Conservation (phyloP, 1,140 invertebrate species). For the Leptinotarsa texana region DNA sequence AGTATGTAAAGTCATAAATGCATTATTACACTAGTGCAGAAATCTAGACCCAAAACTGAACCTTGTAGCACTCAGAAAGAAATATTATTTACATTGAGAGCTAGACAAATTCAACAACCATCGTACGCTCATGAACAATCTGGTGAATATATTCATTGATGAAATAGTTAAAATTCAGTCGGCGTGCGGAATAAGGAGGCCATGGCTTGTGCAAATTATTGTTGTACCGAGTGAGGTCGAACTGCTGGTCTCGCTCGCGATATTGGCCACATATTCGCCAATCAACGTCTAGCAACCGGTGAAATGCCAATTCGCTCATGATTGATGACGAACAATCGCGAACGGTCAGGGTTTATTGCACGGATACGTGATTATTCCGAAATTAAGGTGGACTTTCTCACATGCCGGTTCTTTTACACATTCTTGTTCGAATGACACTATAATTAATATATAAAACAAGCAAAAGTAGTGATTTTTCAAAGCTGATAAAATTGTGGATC, state of each 20-base stretch:
- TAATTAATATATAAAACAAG: too few species aligned
- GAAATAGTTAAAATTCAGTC: slow-evolving; percentile 33
- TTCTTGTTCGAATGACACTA: too few species aligned
- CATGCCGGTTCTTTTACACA: too few species aligned
- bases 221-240: slow-evolving; percentile 31
- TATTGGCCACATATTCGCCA: slow-evolving; percentile 35
- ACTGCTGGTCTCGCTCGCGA: slow-evolving; percentile 25
- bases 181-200: slow-evolving; percentile 29
- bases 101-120: neutral
- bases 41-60: too few species aligned
- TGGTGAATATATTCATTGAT: neutral
- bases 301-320: slow-evolving; percentile 18
- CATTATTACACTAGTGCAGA: too few species aligned
- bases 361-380: neutral
- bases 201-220: slow-evolving; percentile 37
- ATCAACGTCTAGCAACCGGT: slow-evolving; percentile 24
- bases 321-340: slow-evolving; percentile 11
- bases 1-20: too few species aligned
- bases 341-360: slow-evolving; percentile 21
- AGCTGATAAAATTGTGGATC: too few species aligned
- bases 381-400: neutral
- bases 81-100: too few species aligned
- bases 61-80: too few species aligned
- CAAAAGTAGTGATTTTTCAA: too few species aligned
- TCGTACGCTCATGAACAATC: neutral